These are phyloP conservation scores for Nyctibius grandis DNA, from an alignment of 2,797 vertebrate genomes.

Conservation along the genomic window DNA sequence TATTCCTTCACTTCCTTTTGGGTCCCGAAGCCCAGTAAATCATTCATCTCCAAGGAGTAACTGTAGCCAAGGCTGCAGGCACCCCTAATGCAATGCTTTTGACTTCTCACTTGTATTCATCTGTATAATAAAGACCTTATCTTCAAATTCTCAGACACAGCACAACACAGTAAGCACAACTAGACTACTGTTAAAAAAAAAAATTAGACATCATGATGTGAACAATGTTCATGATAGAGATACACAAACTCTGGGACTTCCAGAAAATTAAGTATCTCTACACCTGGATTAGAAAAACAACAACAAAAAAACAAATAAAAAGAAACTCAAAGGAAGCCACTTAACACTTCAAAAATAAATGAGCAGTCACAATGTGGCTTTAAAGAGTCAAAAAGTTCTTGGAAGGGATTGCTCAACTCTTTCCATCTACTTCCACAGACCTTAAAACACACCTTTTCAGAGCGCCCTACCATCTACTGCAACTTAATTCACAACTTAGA, in stretches of 20 bases:
- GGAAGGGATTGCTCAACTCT: not conserved
- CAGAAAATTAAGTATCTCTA: not conserved
- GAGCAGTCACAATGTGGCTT: not conserved
- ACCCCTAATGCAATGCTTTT: not conserved
- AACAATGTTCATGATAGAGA: not conserved
- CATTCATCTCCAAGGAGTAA: not conserved
- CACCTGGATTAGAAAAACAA: not conserved
- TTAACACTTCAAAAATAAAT: not conserved
- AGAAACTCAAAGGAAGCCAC: not conserved
- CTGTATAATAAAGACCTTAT: not conserved
- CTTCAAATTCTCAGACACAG: not conserved
- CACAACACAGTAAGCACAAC: not conserved
- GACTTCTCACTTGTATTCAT: not conserved
- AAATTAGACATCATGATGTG: not conserved
- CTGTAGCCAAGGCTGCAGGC: not conserved
- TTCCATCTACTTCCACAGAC: not conserved
- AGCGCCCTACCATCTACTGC: not conserved
- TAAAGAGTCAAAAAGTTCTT: not conserved
- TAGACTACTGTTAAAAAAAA: not conserved
- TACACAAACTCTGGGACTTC: not conserved
- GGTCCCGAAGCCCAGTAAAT: not conserved
- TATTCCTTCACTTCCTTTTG: not conserved
- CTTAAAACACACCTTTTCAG: not conserved
- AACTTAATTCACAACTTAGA: not conserved
- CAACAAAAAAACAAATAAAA: not conserved